A percentile compares a stretch with the other conserved stretches of the same genome.
Conservation (phyloP, 2,797 vertebrate genomes). For the Amniataba percoides region DNA sequence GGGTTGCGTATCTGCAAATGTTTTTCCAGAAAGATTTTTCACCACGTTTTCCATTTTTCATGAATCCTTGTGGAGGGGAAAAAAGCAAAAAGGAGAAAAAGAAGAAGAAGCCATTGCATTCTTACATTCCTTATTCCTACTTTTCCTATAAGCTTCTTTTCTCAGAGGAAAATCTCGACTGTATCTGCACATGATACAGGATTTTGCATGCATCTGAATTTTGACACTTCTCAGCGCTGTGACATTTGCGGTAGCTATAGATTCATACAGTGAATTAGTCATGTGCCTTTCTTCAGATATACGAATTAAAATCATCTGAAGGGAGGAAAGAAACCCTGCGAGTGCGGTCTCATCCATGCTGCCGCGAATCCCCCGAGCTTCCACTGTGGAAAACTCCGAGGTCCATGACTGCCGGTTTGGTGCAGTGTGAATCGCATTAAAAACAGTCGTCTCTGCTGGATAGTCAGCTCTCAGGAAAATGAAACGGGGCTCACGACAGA, state of each 20-base stretch:
- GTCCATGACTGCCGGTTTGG: conserved; percentile 51
- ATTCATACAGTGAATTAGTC: conserved; percentile 30
- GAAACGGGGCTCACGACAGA: conserved; percentile 22
- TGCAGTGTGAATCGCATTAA: conserved; percentile 68
- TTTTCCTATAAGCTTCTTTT: conserved; percentile 34
- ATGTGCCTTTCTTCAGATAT: conserved; percentile 48
- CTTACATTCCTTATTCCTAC: conserved; percentile 1
- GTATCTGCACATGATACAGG: conserved; percentile 13
- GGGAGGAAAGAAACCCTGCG: conserved; percentile 20
- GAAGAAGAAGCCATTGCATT: neutral
- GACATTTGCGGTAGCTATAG: conserved; percentile 22
- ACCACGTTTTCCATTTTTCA: conserved; percentile 26
- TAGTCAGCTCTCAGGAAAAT: conserved; percentile 58
- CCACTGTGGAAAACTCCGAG: conserved; percentile 44
- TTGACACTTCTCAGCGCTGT: conserved; percentile 3
- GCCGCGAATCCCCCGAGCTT: conserved; percentile 56
- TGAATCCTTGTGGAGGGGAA: conserved; percentile 11
- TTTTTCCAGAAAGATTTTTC: conserved; percentile 10
- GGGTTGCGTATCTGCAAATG: neutral
- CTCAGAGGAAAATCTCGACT: conserved; percentile 2
- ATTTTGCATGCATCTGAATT: conserved; percentile 38
- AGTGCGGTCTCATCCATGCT: conserved; percentile 42
- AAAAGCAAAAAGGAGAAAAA: neutral
- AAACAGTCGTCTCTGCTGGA: conserved; percentile 55
- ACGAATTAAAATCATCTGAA: conserved; percentile 41